Evolutionary conservation across 2,113 vertebrate species (phyloP).

Genomic region (Lophius piscatorius): DNA sequence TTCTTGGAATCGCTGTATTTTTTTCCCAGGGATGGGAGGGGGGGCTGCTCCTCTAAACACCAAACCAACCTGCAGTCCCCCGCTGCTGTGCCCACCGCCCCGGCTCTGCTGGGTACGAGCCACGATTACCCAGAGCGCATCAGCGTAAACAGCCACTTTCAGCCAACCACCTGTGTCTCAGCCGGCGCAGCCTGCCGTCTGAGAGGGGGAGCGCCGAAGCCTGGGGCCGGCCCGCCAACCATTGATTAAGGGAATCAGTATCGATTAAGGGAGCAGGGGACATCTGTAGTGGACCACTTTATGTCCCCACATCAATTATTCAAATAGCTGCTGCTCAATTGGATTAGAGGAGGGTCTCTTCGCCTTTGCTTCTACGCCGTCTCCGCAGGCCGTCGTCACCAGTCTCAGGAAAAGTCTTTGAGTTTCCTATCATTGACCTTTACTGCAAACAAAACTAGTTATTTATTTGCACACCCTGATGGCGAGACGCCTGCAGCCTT

Average conservation of each 20-base stretch:
- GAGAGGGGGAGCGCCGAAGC: slow-evolving; percentile 48
- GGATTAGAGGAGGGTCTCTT: slow-evolving; percentile 68
- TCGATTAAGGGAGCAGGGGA: slow-evolving; percentile 76
- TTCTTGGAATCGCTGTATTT: slow-evolving; percentile 46
- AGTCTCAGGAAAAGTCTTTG: slow-evolving; percentile 42
- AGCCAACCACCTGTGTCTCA: slow-evolving; percentile 76
- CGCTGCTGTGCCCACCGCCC: slow-evolving; percentile 22
- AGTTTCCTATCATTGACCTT: slow-evolving; percentile 11
- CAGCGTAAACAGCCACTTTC: slow-evolving; percentile 72
- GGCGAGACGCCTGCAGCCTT: slow-evolving; percentile 16
- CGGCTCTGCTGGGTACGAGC: slow-evolving; percentile 55
- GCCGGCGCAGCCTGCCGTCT: slow-evolving; percentile 32
- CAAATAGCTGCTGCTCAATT: slow-evolving; percentile 69
- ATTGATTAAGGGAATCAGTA: slow-evolving; percentile 78
- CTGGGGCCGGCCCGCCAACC: slow-evolving; percentile 55
- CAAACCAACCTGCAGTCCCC: slow-evolving; percentile 50
- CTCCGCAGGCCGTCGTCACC: slow-evolving; percentile 58
- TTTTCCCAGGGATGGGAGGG: slow-evolving; percentile 54
- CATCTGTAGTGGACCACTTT: slow-evolving; percentile 77
- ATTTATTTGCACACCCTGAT: no score
- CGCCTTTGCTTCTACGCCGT: slow-evolving; percentile 47
- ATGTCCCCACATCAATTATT: slow-evolving; percentile 77
- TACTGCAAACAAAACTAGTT: slow-evolving; percentile 2
- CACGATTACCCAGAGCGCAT: slow-evolving; percentile 71
- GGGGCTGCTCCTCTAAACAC: slow-evolving; percentile 36